Conservation (phyloP, 2,797 vertebrate genomes). For the Sebastes iracundus region DNA sequence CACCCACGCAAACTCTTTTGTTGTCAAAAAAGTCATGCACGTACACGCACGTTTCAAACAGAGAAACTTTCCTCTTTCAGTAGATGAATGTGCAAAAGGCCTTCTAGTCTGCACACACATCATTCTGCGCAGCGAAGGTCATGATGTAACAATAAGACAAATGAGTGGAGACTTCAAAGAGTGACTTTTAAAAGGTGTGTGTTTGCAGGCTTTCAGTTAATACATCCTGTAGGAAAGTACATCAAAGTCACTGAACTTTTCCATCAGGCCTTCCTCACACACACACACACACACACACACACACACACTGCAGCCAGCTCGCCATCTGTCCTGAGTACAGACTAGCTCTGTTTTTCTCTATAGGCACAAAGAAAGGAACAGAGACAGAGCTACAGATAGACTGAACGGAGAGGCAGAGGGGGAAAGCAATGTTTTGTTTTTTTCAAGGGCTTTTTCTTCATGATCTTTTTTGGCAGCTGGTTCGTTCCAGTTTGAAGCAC, state of each 20-base stretch:
- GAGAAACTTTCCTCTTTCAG: not conserved
- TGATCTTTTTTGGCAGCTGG: constrained; percentile 34
- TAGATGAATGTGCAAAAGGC: not conserved
- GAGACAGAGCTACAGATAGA: constrained; percentile 34
- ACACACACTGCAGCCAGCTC: constrained; percentile 14
- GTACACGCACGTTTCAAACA: not conserved
- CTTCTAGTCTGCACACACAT: not conserved
- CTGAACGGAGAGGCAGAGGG: not conserved
- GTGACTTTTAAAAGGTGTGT: not conserved
- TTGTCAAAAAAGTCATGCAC: not conserved
- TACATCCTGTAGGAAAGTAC: not conserved
- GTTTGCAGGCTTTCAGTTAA: not conserved
- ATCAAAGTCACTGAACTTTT: not conserved
- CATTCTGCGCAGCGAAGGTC: not conserved
- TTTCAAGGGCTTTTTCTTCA: constrained; percentile 38
- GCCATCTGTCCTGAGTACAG: constrained; percentile 10
- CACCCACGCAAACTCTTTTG: not conserved
- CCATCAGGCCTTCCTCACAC: not conserved
- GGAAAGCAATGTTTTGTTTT: not conserved
- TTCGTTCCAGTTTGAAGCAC: constrained; percentile 48
- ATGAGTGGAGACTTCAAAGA: not conserved
- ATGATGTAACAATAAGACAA: not conserved
- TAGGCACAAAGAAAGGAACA: constrained; percentile 34
- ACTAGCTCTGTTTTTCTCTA: constrained; percentile 22
- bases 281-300: not conserved